A percentile compares a stretch with the other conserved stretches of the same genome.
These are phyloP conservation scores for Tinamus major DNA, from an alignment of 2,797 vertebrate genomes.

Conservation along the genomic window DNA sequence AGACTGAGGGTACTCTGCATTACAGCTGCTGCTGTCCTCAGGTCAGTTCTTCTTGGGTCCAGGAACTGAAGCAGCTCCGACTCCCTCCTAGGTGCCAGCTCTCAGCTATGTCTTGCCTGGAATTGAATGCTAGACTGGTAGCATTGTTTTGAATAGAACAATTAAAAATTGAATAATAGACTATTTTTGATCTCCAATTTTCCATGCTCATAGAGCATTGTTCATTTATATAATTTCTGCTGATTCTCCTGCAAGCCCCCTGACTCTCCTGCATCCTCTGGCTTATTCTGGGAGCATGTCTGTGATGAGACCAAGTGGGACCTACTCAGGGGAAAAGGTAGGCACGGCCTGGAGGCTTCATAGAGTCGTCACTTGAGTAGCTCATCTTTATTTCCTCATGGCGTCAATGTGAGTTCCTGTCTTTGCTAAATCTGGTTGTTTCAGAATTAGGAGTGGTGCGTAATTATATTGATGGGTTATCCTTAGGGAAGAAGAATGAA, in stretches of 20 bases:
- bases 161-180: not conserved
- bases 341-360: not conserved
- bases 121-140: not conserved
- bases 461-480: not conserved
- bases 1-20: not conserved
- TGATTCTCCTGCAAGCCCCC: not conserved
- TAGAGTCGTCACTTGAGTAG: slow-evolving; percentile 40
- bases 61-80: not conserved
- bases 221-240: slow-evolving; percentile 11
- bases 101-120: not conserved
- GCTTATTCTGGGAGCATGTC: not conserved
- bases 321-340: not conserved
- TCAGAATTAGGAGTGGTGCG: slow-evolving; percentile 9
- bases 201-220: not conserved
- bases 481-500: not conserved
- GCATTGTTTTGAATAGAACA: not conserved
- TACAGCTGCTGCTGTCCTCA: not conserved
- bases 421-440: slow-evolving; percentile 1
- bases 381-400: not conserved
- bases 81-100: not conserved
- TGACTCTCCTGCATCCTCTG: not conserved
- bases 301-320: not conserved
- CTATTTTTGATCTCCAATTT: not conserved
- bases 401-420: not conserved
- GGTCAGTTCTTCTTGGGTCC: not conserved